Evolutionary conservation across 2,888 invertebrate species (phyloP).

Genomic region (Caenorhabditis becei): DNA sequence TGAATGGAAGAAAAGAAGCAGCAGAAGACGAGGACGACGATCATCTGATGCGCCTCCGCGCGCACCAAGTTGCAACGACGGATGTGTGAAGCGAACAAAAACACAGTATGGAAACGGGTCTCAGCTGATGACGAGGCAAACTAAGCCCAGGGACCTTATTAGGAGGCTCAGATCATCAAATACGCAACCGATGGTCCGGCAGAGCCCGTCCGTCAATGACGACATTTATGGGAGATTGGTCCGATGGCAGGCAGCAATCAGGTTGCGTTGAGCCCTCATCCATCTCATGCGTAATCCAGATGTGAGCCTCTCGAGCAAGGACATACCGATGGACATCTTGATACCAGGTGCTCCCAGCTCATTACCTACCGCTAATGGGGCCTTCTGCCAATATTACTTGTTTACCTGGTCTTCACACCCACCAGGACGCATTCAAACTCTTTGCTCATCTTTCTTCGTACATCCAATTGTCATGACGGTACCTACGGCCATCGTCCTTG

Average conservation of each 20-base stretch:
- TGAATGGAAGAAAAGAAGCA: conserved; percentile 45
- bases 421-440: conserved; percentile 34
- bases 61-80: conserved; percentile 44
- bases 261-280: not conserved
- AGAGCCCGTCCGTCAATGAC: not conserved
- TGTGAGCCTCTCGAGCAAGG: no score
- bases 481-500: conserved; percentile 42
- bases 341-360: no score
- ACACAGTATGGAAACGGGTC: conserved; percentile 35
- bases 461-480: conserved; percentile 16
- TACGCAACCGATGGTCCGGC: not conserved
- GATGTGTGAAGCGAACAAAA: conserved; percentile 44
- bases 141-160: no score
- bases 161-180: no score
- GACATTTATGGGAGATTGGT: not conserved
- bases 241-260: not conserved
- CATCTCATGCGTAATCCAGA: not conserved
- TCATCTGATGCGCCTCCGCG: conserved; percentile 53
- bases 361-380: no score
- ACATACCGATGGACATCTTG: no score
- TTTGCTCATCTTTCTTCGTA: conserved; percentile 44
- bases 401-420: no score
- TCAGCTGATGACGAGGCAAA: no score
- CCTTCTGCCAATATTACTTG: no score
- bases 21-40: conserved; percentile 40